Conservation (phyloP, 1,140 invertebrate genomes). For the Oreohelix idahoensis region DNA sequence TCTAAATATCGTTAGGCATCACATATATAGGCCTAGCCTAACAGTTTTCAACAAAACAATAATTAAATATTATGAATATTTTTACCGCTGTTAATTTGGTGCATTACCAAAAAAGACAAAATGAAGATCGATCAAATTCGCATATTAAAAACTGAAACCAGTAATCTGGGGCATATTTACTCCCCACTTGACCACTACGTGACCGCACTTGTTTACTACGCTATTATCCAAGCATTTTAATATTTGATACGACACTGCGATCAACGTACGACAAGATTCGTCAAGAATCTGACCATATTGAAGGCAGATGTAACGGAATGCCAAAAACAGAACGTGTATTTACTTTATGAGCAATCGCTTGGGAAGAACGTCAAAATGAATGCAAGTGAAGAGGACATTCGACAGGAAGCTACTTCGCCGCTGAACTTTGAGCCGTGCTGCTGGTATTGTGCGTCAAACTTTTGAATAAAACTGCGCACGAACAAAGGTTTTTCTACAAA, state of each 20-base stretch:
- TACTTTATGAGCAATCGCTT: not conserved
- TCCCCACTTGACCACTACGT: not conserved
- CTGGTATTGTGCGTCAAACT: not conserved
- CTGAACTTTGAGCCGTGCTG: not conserved
- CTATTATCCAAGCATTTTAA: not conserved
- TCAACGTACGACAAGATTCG: not conserved
- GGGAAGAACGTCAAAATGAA: not conserved
- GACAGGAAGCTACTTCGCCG: not conserved
- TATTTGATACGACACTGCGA: not conserved
- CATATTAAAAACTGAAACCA: no score
- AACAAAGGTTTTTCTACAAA: no score
- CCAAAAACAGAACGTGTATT: not conserved
- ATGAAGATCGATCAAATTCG: no score
- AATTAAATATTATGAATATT: no score
- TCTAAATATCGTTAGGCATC: no score
- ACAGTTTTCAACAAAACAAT: no score
- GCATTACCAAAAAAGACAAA: no score
- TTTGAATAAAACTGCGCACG: not conserved
- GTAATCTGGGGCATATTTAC: no score
- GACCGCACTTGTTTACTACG: not conserved
- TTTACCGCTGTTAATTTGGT: no score
- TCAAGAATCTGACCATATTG: not conserved
- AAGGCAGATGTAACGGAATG: not conserved
- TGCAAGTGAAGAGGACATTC: not conserved
- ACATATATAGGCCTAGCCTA: no score